Evolutionary conservation across 37 sponge, comb jelly and placozoan species (phyloP).

Genomic region (Chondrosia reniformis): DNA sequence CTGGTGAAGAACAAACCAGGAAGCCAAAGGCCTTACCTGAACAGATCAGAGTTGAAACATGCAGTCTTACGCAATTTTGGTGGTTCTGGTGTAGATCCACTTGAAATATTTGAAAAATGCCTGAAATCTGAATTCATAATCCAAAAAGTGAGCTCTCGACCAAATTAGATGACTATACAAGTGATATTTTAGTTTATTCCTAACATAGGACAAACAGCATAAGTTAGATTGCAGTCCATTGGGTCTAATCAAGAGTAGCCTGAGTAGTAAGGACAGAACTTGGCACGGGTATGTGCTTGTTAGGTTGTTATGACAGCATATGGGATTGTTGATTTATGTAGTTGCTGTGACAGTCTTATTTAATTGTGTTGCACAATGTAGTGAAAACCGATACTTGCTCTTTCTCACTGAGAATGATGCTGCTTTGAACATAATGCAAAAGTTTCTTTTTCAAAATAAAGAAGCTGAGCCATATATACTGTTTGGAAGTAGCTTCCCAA

Average conservation of each 20-base stretch:
- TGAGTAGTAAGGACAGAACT: slow-evolving; percentile 47
- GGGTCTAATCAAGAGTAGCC: slow-evolving; percentile 72
- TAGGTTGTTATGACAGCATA: not conserved
- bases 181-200: not conserved
- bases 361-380: slow-evolving; percentile 18
- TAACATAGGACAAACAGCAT: not conserved
- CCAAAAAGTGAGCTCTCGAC: not conserved
- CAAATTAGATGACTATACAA: not conserved
- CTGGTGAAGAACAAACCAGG: slow-evolving; percentile 65
- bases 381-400: slow-evolving; percentile 89
- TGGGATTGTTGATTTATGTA: not conserved
- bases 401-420: slow-evolving; percentile 91
- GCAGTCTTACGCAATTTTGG: slow-evolving; percentile 89
- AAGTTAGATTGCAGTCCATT: slow-evolving; percentile 48
- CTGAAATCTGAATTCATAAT: not conserved
- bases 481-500: slow-evolving; percentile 93
- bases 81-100: slow-evolving; percentile 33
- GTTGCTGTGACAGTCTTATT: not conserved
- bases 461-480: slow-evolving; percentile 53
- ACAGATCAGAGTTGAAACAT: slow-evolving; percentile 66
- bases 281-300: slow-evolving; percentile 63
- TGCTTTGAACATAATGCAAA: slow-evolving; percentile 75
- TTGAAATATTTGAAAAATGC: not conserved
- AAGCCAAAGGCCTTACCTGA: slow-evolving; percentile 13
- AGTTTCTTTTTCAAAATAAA: slow-evolving; percentile 26